A percentile compares a stretch with the other conserved stretches of the same genome.
Evolutionary conservation across 1,140 invertebrate genomes (phyloP).

Genomic region (Brachionus rotundiformis): DNA sequence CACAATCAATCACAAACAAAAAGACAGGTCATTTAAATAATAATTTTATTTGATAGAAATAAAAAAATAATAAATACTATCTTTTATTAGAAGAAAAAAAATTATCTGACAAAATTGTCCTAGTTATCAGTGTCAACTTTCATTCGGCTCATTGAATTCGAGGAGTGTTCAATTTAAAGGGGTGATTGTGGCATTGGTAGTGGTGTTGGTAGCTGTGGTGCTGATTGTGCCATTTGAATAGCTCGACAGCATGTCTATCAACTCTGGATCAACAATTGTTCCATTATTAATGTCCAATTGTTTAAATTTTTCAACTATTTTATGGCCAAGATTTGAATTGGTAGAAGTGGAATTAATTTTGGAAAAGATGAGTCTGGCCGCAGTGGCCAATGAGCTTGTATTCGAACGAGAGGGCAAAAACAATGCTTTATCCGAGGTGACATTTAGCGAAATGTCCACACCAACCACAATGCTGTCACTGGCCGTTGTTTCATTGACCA

Average conservation of each 20-base stretch:
- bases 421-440: neutral
- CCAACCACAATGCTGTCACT: neutral
- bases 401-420: neutral
- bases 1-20: neutral
- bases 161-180: neutral
- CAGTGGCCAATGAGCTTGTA: neutral
- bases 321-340: neutral
- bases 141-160: neutral
- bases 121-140: neutral
- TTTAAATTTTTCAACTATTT: neutral
- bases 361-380: neutral
- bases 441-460: neutral
- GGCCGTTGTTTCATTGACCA: neutral
- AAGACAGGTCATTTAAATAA: neutral
- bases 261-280: neutral
- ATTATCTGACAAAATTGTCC: conserved; percentile 1
- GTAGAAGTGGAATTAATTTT: neutral
- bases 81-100: neutral
- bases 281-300: neutral
- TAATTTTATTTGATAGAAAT: neutral
- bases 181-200: neutral
- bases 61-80: neutral
- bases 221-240: neutral
- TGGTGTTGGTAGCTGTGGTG: neutral
- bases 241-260: neutral